Percentiles rank a stretch among this genome's conserved stretches.
These are phyloP conservation scores for Eulemur coronatus DNA, from an alignment of 2,797 vertebrate species.

Conservation along the genomic window DNA sequence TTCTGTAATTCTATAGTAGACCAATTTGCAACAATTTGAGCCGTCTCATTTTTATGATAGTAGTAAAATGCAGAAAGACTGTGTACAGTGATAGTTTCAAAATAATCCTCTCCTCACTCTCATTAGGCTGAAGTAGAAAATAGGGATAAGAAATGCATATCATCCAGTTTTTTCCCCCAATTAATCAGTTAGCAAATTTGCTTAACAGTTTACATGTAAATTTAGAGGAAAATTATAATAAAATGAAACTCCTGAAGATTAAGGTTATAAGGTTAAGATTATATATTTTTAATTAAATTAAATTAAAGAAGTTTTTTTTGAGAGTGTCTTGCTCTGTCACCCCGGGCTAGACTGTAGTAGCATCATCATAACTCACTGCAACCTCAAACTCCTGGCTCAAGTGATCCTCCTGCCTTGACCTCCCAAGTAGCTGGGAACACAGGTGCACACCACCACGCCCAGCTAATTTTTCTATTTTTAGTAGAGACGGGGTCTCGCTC, in stretches of 20 bases:
- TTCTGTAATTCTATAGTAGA: background rate
- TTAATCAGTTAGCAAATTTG: background rate
- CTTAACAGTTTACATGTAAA: slow-evolving; percentile 20
- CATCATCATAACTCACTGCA: no score
- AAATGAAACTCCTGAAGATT: background rate
- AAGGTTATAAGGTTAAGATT: background rate
- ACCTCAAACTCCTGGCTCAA: background rate
- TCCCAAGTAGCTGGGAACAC: background rate
- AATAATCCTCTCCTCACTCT: background rate
- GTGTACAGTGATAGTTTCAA: background rate
- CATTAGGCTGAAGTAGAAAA: background rate
- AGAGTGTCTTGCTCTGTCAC: no score
- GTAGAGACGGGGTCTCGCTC: no score
- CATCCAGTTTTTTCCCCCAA: background rate
- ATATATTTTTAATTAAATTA: background rate
- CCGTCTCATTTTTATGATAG: background rate
- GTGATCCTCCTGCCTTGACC: background rate
- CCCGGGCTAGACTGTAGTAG: no score
- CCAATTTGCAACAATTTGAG: background rate
- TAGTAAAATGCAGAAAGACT: background rate
- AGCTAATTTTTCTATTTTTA: no score
- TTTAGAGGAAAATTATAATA: slow-evolving; percentile 21
- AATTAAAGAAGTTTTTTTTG: background rate
- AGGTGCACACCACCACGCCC: background rate
- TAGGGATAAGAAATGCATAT: background rate